phyloP scores from a whole-genome alignment of 2,888 invertebrate species.

The Dioctria linearis region DNA sequence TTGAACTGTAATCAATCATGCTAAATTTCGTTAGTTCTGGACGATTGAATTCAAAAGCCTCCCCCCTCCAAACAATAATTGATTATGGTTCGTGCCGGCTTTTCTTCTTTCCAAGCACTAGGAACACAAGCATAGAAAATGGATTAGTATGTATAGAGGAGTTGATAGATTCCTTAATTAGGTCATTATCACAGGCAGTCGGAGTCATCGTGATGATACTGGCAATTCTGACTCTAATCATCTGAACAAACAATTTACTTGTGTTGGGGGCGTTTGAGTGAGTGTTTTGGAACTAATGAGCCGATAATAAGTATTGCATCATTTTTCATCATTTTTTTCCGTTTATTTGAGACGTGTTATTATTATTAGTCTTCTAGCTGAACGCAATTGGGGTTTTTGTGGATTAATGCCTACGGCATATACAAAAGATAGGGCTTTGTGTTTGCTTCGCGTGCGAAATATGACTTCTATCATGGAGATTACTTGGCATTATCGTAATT shows the following conservation, averaged over 20 bases:
- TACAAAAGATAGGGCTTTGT: too few species aligned
- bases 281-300: slow-evolving; percentile 1
- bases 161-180: slow-evolving; percentile 39
- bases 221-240: neutral
- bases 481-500: too few species aligned
- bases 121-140: slow-evolving; percentile 3
- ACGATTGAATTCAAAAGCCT: slow-evolving; percentile 27
- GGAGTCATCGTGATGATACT: slow-evolving; percentile 11
- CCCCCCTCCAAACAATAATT: slow-evolving; percentile 14
- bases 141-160: slow-evolving; percentile 24
- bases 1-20: slow-evolving; percentile 35
- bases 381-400: too few species aligned
- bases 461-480: too few species aligned
- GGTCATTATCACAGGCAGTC: slow-evolving; percentile 39
- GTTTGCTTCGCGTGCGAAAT: too few species aligned
- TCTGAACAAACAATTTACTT: slow-evolving; percentile 8
- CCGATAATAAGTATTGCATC: slow-evolving; percentile 6
- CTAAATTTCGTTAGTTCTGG: slow-evolving; percentile 33
- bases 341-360: neutral
- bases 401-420: too few species aligned
- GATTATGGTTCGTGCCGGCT: slow-evolving; percentile 18
- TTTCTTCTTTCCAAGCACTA: neutral
- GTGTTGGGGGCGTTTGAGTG: neutral
- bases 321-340: neutral
- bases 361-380: too few species aligned